A percentile compares a stretch with the other conserved stretches of the same genome.
phyloP scores from a whole-genome alignment of 2,797 vertebrate species.

The Oryzias sinensis region DNA sequence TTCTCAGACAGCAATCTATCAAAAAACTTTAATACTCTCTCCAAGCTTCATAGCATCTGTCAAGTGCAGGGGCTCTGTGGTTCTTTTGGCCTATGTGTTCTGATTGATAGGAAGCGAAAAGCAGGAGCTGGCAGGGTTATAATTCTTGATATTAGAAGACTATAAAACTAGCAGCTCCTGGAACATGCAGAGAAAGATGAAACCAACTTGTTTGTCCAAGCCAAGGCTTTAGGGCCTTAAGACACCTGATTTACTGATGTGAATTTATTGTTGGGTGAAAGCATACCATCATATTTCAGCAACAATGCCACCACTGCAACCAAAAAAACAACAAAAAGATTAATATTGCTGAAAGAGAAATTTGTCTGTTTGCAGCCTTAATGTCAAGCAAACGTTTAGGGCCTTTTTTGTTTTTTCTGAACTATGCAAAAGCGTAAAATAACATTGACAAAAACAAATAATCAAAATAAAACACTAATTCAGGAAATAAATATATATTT shows the following conservation, averaged over 20 bases:
- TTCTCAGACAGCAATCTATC: constrained; percentile 46
- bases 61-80: constrained; percentile 36
- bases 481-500: too few species aligned
- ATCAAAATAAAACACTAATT: too few species aligned
- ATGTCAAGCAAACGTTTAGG: not conserved
- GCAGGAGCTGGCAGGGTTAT: constrained; percentile 53
- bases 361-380: not conserved
- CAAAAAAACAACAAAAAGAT: constrained; percentile 19
- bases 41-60: constrained; percentile 43
- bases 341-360: constrained; percentile 14
- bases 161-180: constrained; percentile 55
- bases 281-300: constrained; percentile 47
- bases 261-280: constrained; percentile 56
- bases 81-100: constrained; percentile 32
- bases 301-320: constrained; percentile 27
- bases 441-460: too few species aligned
- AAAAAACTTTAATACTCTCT: constrained; percentile 31
- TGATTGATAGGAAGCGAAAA: constrained; percentile 68
- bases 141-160: constrained; percentile 63
- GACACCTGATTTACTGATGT: constrained; percentile 57
- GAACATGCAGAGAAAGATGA: constrained; percentile 44
- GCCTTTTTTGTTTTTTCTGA: not conserved
- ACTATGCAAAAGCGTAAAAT: too few species aligned
- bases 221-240: constrained; percentile 33
- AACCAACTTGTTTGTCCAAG: constrained; percentile 42